Evolutionary conservation across 2,797 vertebrate genomes (phyloP).

Genomic region (Anomalospiza imberbis): DNA sequence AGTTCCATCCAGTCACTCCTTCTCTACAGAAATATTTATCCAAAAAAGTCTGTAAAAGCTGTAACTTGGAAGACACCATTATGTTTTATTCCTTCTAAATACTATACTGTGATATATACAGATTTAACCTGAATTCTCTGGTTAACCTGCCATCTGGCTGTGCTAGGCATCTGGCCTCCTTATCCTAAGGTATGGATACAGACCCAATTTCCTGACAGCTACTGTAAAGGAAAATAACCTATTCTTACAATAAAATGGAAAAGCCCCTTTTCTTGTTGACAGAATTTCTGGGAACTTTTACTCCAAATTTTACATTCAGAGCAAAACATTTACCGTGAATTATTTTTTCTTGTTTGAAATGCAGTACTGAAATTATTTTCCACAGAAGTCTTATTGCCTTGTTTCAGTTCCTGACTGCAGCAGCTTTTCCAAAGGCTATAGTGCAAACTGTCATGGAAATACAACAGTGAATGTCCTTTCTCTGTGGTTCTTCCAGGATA

Average conservation of each 20-base stretch:
- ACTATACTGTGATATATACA: not conserved
- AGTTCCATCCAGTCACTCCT: not conserved
- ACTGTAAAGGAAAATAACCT: not conserved
- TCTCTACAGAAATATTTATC: not conserved
- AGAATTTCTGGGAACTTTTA: not conserved
- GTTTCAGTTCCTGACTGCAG: not conserved
- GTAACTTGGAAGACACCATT: not conserved
- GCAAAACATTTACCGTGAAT: not conserved
- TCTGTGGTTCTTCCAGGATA: not conserved
- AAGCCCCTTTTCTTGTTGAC: not conserved
- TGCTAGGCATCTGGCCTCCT: not conserved
- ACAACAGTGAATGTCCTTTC: not conserved
- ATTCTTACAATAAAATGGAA: not conserved
- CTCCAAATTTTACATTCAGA: not conserved
- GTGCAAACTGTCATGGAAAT: not conserved
- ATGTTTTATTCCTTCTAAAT: not conserved
- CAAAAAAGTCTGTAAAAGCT: not conserved
- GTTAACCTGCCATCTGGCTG: not conserved
- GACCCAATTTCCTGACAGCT: not conserved
- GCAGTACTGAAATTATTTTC: not conserved
- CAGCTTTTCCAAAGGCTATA: not conserved
- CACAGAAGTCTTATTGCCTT: not conserved
- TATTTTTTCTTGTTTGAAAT: not conserved
- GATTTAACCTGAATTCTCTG: not conserved
- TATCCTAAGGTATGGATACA: not conserved